Base-by-base conservation (phyloP, 2,113 vertebrate genomes). In the Oenanthe melanoleuca region DNA sequence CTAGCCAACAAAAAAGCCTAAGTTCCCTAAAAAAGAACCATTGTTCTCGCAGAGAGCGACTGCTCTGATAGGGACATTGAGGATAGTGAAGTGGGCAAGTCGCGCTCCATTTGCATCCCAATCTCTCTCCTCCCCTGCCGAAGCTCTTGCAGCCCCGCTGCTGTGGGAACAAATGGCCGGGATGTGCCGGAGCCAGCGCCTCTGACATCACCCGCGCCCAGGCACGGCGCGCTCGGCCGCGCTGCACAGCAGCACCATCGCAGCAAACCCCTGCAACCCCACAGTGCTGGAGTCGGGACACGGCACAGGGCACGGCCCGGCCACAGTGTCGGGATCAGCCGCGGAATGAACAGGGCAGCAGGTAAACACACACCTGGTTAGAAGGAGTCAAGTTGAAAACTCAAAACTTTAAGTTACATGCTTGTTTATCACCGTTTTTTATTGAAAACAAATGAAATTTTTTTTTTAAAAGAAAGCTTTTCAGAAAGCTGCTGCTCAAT, bases 81-180 rank as follows among this genome's bases (percentile, higher is more conserved):
- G 72, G 42, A 93, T 1, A 79, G 95, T 28, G 86, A 55, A 96
- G 80, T 22, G 70, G 73, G 81, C 95, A 69, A 56, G 65, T 37
- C 45, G 83, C 9, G 52, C 65, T 40, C 50, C 42, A 92, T 92
- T 85, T 96, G 94, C 92, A 94, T 88, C 45, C 37, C 81, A 80
- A 80, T 71, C 72, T 37, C 83, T 79, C 91, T 82, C 89, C 88
- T 79, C 93, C 89, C n/a, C n/a, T 15, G 49, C 84, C 77, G 8
- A 69, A 33, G 80, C 59, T 49, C 71, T 82, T n/a, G 80, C 50
- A 80, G 81, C 53, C 92, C 24, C 38, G 75, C 93, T 37, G 79
- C 4, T 38, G 90, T 56, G 82, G 67, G 67, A 85, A 80, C 86
- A 86, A 96, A 86, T 52, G 95, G 93, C 14, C 49, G 67, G 34